These are phyloP conservation scores for Trematocara zebra DNA, from an alignment of 2,113 vertebrate genomes.

Conservation along the genomic window DNA sequence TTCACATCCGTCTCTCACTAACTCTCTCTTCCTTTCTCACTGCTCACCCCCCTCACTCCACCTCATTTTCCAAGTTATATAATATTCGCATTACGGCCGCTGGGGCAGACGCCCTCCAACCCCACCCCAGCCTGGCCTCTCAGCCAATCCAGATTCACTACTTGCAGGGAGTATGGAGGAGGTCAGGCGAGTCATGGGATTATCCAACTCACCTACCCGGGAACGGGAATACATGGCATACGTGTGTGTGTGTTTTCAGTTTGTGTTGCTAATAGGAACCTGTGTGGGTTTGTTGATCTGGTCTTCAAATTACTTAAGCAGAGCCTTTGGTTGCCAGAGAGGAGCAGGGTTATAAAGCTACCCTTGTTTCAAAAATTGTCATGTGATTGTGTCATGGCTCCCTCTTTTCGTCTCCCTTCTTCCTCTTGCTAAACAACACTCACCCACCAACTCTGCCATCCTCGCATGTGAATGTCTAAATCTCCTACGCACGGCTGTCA, in stretches of 20 bases:
- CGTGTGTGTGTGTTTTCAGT: constrained; percentile 8
- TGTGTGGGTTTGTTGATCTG: background rate
- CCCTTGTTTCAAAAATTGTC: constrained; percentile 47
- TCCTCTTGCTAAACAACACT: background rate
- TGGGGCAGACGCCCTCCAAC: background rate
- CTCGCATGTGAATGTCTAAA: background rate
- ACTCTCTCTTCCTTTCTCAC: background rate
- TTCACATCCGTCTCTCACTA: constrained; percentile 4
- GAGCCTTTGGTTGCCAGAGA: constrained; percentile 27
- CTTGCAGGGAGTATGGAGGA: constrained; percentile 46
- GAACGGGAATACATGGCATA: constrained; percentile 22
- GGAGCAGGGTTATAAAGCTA: constrained; percentile 39
- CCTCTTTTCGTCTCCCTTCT: constrained; percentile 12
- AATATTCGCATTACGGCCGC: constrained; percentile 42
- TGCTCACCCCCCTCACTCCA: background rate
- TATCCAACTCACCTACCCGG: constrained; percentile 66
- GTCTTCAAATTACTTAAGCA: constrained; percentile 17
- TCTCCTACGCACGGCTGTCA: constrained; percentile 27
- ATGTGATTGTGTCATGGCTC: constrained; percentile 41
- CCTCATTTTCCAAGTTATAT: constrained; percentile 58
- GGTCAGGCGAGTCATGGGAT: constrained; percentile 69
- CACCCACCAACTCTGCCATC: background rate
- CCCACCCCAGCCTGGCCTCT: background rate
- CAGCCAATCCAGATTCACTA: constrained; percentile 48
- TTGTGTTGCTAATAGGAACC: constrained; percentile 7